Percentiles rank a stretch among this genome's conserved stretches.
These are phyloP conservation scores for Lipophrys pholis DNA, from an alignment of 2,113 vertebrate species.

Conservation along the genomic window DNA sequence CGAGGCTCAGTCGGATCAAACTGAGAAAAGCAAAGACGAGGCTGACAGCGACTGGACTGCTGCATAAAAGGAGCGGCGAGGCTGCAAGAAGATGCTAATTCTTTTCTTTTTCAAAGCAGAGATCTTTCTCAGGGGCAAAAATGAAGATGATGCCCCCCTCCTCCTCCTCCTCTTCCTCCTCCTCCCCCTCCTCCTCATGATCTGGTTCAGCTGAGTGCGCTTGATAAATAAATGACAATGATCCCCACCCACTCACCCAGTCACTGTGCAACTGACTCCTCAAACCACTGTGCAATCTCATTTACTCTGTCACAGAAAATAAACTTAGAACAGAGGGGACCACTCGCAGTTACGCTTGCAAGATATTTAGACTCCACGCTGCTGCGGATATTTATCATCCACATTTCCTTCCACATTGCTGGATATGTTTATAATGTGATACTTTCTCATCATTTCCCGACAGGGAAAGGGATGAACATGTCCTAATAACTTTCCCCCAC, in stretches of 20 bases:
- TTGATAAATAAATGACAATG: constrained; percentile 13
- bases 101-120: constrained; percentile 59
- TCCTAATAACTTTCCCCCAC: constrained; percentile 21
- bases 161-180: too few species aligned
- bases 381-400: background rate
- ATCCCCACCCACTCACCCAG: background rate
- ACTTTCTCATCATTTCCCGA: constrained; percentile 9
- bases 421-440: constrained; percentile 15
- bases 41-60: constrained; percentile 60
- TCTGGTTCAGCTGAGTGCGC: constrained; percentile 29
- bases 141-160: constrained; percentile 1
- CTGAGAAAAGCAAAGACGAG: constrained; percentile 43
- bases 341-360: background rate
- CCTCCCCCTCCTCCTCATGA: constrained; percentile 16
- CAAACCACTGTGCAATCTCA: background rate
- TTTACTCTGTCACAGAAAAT: background rate
- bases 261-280: background rate
- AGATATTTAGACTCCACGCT: background rate
- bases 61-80: constrained; percentile 70
- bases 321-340: background rate
- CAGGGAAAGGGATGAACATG: constrained; percentile 9
- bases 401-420: constrained; percentile 9
- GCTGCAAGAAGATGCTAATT: constrained; percentile 71
- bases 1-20: constrained; percentile 62
- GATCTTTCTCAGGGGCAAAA: constrained; percentile 40